phyloP scores from a whole-genome alignment of 2,888 invertebrate genomes.

The Parascotia fuliginaria region DNA sequence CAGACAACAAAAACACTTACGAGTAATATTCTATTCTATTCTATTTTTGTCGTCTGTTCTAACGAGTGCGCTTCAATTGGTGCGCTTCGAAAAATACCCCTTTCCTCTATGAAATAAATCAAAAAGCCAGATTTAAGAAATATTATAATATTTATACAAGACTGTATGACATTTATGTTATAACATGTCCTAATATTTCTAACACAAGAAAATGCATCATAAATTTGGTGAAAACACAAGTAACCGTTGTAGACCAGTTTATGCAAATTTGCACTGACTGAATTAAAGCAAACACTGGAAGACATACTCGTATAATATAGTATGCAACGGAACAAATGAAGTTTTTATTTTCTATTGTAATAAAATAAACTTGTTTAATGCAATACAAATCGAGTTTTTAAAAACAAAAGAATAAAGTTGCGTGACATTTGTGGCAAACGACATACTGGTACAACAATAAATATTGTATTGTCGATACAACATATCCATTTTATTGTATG shows the following conservation, averaged over 20 bases:
- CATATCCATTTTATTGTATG: neutral
- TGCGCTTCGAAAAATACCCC: too few relatives aligned
- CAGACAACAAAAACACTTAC: too few relatives aligned
- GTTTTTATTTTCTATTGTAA: slow-evolving; percentile 18
- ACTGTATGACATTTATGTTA: neutral
- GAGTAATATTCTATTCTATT: too few relatives aligned
- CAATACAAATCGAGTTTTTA: slow-evolving; percentile 20
- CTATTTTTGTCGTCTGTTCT: too few relatives aligned
- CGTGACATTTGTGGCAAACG: slow-evolving; percentile 6
- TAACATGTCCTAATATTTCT: neutral
- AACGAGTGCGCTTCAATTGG: too few relatives aligned
- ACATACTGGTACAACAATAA: slow-evolving; percentile 6
- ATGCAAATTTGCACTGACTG: neutral
- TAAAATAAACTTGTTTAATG: slow-evolving; percentile 31
- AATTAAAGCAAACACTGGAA: slow-evolving; percentile 1
- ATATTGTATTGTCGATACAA: slow-evolving; percentile 1
- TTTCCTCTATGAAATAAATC: too few relatives aligned
- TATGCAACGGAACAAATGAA: slow-evolving; percentile 14
- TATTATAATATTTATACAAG: neutral
- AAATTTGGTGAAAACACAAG: neutral
- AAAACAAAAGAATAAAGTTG: slow-evolving; percentile 18
- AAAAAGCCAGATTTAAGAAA: too few relatives aligned
- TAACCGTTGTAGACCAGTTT: neutral
- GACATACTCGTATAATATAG: neutral
- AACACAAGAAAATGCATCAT: neutral